These are phyloP conservation scores for Erpornis zantholeuca DNA, from an alignment of 2,113 vertebrate genomes.

Conservation along the genomic window DNA sequence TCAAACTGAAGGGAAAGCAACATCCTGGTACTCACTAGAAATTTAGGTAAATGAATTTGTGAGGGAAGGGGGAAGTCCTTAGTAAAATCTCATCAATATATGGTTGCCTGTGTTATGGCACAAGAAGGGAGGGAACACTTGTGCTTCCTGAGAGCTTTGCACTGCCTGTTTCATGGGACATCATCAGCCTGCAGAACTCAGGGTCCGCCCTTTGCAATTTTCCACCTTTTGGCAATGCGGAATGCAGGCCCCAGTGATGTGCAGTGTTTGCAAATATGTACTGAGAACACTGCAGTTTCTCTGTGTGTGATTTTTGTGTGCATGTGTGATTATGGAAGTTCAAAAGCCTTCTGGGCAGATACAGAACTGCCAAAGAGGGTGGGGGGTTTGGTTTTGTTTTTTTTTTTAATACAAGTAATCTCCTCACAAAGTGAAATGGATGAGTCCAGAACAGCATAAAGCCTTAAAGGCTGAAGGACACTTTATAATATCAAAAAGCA, in stretches of 20 bases:
- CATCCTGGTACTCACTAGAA: background rate
- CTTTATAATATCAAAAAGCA: background rate
- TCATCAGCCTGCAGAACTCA: background rate
- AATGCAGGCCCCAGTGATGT: background rate
- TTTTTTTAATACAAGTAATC: too few relatives aligned
- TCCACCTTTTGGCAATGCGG: background rate
- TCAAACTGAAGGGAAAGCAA: background rate
- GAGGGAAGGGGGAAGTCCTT: background rate
- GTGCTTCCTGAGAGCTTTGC: background rate
- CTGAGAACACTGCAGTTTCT: background rate
- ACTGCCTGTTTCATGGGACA: background rate
- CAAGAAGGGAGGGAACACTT: background rate
- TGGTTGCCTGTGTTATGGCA: background rate
- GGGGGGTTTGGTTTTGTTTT: too few relatives aligned
- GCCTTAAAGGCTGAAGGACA: background rate
- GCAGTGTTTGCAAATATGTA: background rate
- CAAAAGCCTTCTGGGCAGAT: background rate
- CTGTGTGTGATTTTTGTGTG: background rate
- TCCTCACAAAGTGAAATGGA: background rate
- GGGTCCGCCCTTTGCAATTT: background rate
- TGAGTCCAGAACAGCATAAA: background rate
- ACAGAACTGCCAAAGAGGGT: background rate
- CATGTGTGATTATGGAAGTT: background rate
- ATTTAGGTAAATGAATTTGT: background rate
- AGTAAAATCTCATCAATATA: background rate